Evolutionary conservation across 2,113 vertebrate genomes (phyloP).

Genomic region (Cnemophilus loriae): DNA sequence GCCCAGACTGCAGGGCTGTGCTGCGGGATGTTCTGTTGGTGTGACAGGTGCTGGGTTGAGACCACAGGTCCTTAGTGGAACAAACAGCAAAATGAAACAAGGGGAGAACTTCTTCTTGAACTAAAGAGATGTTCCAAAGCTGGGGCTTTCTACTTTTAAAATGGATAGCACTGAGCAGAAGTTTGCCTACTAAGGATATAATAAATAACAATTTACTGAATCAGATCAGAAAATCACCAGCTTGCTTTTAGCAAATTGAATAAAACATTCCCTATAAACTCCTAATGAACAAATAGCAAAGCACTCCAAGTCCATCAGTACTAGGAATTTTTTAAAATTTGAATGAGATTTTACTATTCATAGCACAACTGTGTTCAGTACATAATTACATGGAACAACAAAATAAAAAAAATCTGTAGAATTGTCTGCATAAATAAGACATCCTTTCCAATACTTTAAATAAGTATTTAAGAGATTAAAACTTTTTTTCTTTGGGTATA

Average conservation of each 20-base stretch:
- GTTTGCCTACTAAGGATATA: not conserved
- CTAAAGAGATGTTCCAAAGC: not conserved
- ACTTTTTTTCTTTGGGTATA: not conserved
- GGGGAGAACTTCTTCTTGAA: not conserved
- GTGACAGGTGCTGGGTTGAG: accelerated
- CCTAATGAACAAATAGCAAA: not conserved
- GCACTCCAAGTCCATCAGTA: not conserved
- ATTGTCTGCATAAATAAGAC: not conserved
- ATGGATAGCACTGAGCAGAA: not conserved
- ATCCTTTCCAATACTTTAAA: not conserved
- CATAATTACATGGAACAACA: not conserved
- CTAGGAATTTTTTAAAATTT: not conserved
- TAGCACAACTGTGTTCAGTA: not conserved
- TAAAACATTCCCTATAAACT: not conserved
- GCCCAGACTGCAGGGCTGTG: not conserved
- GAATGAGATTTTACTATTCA: not conserved
- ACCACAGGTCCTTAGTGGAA: accelerated
- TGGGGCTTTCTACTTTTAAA: not conserved
- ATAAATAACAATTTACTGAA: not conserved
- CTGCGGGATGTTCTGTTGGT: accelerated
- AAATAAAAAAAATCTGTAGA: not conserved
- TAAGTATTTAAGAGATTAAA: not conserved
- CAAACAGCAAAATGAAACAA: not conserved
- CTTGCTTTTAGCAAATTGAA: not conserved
- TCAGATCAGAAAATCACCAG: not conserved